A percentile compares a stretch with the other conserved stretches of the same genome.
Conservation (phyloP, 2,888 invertebrate species). For the Drosophila macrospina region DNA sequence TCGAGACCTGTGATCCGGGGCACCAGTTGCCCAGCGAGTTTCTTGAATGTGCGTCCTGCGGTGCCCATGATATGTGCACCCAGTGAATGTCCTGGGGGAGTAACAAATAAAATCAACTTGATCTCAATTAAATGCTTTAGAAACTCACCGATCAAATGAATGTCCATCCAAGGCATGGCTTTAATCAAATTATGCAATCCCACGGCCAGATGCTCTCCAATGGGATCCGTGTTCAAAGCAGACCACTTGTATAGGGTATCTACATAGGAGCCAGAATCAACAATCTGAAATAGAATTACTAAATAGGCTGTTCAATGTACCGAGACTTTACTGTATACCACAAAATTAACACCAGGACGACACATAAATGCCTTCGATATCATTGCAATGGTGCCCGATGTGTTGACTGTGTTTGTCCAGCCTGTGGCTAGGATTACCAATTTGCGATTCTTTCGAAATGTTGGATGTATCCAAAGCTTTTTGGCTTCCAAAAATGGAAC, state of each 20-base stretch:
- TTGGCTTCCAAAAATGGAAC: constrained; percentile 77
- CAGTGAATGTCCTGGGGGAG: constrained; percentile 79
- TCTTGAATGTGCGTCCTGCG: constrained; percentile 79
- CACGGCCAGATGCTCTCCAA: constrained; percentile 77
- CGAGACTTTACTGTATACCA: constrained; percentile 62
- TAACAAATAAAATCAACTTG: neutral
- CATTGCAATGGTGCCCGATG: constrained; percentile 65
- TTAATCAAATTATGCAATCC: constrained; percentile 72
- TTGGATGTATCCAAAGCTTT: constrained; percentile 75
- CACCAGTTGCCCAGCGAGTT: constrained; percentile 72
- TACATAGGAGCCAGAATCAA: constrained; percentile 80
- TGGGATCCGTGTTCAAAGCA: constrained; percentile 83
- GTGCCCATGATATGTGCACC: constrained; percentile 84
- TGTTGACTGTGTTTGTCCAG: constrained; percentile 82
- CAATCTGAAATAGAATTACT: constrained; percentile 59
- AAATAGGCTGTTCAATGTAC: neutral
- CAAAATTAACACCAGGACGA: constrained; percentile 82
- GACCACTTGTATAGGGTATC: constrained; percentile 84
- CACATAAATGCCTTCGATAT: constrained; percentile 81
- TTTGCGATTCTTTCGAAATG: constrained; percentile 75
- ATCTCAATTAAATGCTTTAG: neutral
- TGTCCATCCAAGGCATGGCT: constrained; percentile 73
- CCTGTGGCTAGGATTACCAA: constrained; percentile 83
- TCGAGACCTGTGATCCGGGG: constrained; percentile 84
- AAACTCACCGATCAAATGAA: constrained; percentile 78